These are phyloP conservation scores for Anastrepha ludens DNA, from an alignment of 1,140 invertebrate species.

Conservation along the genomic window DNA sequence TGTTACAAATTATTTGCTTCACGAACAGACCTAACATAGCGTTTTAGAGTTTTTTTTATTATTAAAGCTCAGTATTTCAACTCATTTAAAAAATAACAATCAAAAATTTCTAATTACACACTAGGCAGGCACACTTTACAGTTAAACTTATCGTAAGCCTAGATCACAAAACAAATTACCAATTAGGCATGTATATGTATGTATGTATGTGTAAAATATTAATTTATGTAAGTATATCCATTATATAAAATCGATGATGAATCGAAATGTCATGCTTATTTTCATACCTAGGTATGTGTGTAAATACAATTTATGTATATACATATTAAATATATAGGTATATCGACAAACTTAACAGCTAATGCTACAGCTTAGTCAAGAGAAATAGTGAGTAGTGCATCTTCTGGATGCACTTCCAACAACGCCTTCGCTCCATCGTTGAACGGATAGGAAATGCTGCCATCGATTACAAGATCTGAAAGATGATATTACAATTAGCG, in stretches of 20 bases:
- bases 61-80: background rate
- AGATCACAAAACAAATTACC: background rate
- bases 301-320: background rate
- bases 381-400: conserved; percentile 89
- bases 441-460: conserved; percentile 94
- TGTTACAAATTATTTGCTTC: no score
- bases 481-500: background rate
- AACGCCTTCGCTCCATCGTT: conserved; percentile 93
- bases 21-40: no score
- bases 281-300: background rate
- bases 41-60: no score
- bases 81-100: background rate
- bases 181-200: background rate
- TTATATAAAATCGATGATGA: background rate
- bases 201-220: background rate
- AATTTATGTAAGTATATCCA: background rate
- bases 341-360: background rate
- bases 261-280: background rate
- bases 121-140: conserved; percentile 41
- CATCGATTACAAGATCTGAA: conserved; percentile 93
- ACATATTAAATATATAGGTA: background rate
- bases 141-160: background rate
- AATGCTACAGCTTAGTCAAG: conserved; percentile 74
- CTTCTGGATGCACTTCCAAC: conserved; percentile 89
- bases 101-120: background rate